A percentile compares a stretch with the other conserved stretches of the same genome.
Evolutionary conservation across 2,888 invertebrate species (phyloP).

Genomic region (Megastigmus dorsalis): DNA sequence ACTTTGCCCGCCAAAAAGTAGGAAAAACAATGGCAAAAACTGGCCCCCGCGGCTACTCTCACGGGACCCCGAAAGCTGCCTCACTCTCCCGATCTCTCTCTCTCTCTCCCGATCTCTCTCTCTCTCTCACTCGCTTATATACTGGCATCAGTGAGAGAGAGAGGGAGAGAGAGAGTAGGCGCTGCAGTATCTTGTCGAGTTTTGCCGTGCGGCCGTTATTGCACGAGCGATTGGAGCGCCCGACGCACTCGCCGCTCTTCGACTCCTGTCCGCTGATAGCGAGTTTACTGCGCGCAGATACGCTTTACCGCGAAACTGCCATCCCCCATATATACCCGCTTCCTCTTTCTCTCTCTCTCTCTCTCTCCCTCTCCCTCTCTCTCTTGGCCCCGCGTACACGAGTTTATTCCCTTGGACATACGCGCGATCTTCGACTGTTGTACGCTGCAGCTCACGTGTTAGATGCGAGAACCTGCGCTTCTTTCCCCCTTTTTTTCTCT

Average conservation of each 20-base stretch:
- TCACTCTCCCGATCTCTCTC: background rate
- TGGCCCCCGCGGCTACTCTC: background rate
- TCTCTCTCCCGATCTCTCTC: background rate
- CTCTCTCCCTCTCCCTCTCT: background rate
- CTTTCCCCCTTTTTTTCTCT: background rate
- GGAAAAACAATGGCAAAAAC: background rate
- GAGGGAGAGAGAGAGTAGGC: no score
- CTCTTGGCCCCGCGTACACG: background rate
- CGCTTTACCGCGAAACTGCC: background rate
- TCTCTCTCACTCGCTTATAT: no score
- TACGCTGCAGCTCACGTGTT: no score
- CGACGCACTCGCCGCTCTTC: no score
- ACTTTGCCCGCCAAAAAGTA: slow-evolving; percentile 26
- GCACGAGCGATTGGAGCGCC: no score
- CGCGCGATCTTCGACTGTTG: no score
- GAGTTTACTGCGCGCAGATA: background rate
- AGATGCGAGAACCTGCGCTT: no score
- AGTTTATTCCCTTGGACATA: background rate
- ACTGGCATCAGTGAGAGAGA: no score
- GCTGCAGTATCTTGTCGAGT: no score
- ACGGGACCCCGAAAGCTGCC: no score
- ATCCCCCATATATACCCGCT: background rate
- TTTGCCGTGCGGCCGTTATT: no score
- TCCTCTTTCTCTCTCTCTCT: background rate
- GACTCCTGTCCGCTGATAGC: background rate